Evolutionary conservation across 2,888 invertebrate genomes (phyloP).

Genomic region (Drosophila colorata): DNA sequence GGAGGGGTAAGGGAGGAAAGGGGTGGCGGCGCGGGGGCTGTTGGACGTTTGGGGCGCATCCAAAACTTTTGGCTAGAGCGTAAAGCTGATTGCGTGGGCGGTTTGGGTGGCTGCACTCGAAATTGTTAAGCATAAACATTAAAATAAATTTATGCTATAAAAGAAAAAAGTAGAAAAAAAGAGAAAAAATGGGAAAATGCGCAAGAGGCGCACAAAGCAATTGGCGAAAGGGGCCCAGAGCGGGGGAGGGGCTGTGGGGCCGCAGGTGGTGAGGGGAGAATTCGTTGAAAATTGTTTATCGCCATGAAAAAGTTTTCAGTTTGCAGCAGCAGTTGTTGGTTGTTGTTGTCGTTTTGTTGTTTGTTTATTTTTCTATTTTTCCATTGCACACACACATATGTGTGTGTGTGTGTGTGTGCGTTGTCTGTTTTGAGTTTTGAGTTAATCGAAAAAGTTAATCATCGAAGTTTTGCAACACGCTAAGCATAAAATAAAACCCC

Average conservation of each 20-base stretch:
- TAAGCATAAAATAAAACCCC: constrained; percentile 52
- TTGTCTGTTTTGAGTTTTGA: constrained; percentile 71
- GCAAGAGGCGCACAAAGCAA: constrained; percentile 5
- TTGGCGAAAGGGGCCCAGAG: not conserved
- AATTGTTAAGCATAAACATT: constrained; percentile 81
- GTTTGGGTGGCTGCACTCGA: constrained; percentile 46
- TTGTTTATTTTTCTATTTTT: constrained; percentile 51
- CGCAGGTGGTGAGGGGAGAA: constrained; percentile 8
- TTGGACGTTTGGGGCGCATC: constrained; percentile 11
- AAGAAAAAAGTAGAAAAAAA: constrained; percentile 37
- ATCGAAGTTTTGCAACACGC: constrained; percentile 77
- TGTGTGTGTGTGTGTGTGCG: constrained; percentile 31
- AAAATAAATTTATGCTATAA: constrained; percentile 80
- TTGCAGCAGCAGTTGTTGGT: constrained; percentile 34
- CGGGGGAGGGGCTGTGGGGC: not conserved
- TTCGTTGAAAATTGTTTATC: constrained; percentile 75
- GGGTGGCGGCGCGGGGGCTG: not conserved
- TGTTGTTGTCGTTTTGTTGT: constrained; percentile 39
- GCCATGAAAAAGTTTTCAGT: constrained; percentile 70
- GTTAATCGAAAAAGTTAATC: constrained; percentile 81
- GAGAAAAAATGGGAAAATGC: not conserved
- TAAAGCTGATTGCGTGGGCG: constrained; percentile 52
- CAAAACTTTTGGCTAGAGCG: constrained; percentile 54
- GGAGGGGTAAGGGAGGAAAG: not conserved
- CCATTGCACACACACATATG: constrained; percentile 52